These are phyloP conservation scores for Pyrgus malvae DNA, from an alignment of 2,888 invertebrate species.

Conservation along the genomic window DNA sequence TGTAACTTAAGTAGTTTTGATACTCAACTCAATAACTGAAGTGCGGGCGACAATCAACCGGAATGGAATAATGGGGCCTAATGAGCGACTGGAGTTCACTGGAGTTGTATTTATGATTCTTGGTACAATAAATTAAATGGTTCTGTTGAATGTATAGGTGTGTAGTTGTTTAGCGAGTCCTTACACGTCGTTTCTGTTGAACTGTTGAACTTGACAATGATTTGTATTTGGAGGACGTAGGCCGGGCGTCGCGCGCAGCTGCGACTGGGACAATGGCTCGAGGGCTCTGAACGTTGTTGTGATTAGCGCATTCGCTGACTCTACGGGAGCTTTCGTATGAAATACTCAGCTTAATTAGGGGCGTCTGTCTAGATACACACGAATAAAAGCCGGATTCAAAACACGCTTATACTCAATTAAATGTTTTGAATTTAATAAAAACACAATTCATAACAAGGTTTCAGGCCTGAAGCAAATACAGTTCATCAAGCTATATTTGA, in stretches of 20 bases:
- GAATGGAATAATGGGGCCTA: slow-evolving; percentile 14
- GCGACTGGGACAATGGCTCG: slow-evolving; percentile 57
- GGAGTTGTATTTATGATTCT: slow-evolving; percentile 11
- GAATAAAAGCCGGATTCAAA: slow-evolving; percentile 1
- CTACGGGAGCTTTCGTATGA: slow-evolving; percentile 31
- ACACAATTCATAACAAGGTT: background rate
- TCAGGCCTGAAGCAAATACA: too few species aligned
- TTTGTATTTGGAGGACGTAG: slow-evolving; percentile 58
- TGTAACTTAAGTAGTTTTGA: slow-evolving; percentile 26
- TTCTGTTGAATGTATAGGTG: background rate
- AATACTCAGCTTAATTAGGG: slow-evolving; percentile 33
- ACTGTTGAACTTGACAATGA: slow-evolving; percentile 68
- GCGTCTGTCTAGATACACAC: slow-evolving; percentile 9
- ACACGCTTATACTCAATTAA: slow-evolving; percentile 1
- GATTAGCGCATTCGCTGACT: slow-evolving; percentile 44
- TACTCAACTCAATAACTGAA: background rate
- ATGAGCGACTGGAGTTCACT: slow-evolving; percentile 3
- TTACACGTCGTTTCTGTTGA: slow-evolving; percentile 54
- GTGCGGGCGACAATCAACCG: slow-evolving; percentile 4
- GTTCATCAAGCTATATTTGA: too few species aligned
- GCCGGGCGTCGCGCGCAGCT: slow-evolving; percentile 52
- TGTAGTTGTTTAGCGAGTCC: slow-evolving; percentile 39
- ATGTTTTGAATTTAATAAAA: background rate
- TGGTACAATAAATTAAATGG: slow-evolving; percentile 9
- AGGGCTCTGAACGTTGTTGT: slow-evolving; percentile 50